Evolutionary conservation across 2,113 vertebrate species (phyloP).

Genomic region (Chrysemys picta): DNA sequence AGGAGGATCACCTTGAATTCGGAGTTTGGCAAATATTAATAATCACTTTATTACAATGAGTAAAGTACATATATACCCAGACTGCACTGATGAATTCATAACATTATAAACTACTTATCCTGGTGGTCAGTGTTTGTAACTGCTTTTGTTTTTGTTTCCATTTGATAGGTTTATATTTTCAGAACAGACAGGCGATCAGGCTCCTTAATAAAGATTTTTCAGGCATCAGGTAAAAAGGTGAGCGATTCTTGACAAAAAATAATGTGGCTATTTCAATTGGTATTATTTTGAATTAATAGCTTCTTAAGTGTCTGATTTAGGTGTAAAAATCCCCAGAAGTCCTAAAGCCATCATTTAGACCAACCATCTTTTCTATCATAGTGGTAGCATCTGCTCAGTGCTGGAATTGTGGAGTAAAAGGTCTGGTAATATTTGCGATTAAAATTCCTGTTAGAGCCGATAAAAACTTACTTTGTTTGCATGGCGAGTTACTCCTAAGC

Average conservation of each 20-base stretch:
- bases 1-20: background rate
- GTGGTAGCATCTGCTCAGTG: background rate
- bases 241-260: slow-evolving; percentile 42
- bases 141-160: slow-evolving; percentile 18
- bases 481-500: background rate
- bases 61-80: background rate
- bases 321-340: background rate
- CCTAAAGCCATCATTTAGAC: background rate
- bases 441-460: background rate
- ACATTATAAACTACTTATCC: background rate
- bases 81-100: background rate
- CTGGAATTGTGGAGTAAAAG: background rate
- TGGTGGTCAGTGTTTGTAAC: background rate
- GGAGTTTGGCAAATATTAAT: background rate
- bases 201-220: slow-evolving; percentile 92
- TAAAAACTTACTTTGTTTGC: background rate
- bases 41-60: background rate
- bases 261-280: background rate
- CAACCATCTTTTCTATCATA: background rate
- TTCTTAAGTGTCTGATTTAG: background rate
- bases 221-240: slow-evolving; percentile 97
- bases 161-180: slow-evolving; percentile 94
- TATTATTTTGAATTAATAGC: background rate
- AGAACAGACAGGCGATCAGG: slow-evolving; percentile 87
- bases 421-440: background rate